Evolutionary conservation across 1,140 invertebrate species (phyloP).

Genomic region (Drosophila parvula): DNA sequence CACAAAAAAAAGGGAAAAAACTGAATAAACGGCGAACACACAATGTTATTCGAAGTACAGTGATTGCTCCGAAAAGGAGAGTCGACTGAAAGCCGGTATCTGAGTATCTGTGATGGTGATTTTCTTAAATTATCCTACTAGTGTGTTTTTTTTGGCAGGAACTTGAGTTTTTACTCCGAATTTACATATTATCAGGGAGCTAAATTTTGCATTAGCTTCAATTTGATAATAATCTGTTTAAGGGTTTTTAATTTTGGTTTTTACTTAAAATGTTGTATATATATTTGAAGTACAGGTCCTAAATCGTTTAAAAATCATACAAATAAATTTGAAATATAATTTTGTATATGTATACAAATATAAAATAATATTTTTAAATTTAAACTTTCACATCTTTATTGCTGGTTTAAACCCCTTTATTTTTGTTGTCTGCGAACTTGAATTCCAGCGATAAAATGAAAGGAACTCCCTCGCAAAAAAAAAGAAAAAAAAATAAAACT

Average conservation of each 20-base stretch:
- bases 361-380: not conserved
- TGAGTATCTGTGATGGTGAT: not conserved
- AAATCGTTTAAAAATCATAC: no score
- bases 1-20: constrained; percentile 9
- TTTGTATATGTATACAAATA: no score
- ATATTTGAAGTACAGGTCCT: no score
- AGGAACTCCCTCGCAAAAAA: constrained; percentile 18
- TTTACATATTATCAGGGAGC: no score
- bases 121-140: not conserved
- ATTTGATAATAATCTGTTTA: no score
- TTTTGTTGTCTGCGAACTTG: constrained; percentile 12
- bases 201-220: no score
- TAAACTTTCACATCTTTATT: constrained; percentile 6
- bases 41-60: constrained; percentile 27
- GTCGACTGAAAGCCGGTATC: not conserved
- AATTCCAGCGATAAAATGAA: constrained; percentile 24
- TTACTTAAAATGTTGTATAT: no score
- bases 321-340: no score
- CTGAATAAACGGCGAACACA: constrained; percentile 18
- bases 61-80: not conserved
- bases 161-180: not conserved
- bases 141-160: not conserved
- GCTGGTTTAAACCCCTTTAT: not conserved
- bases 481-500: not conserved
- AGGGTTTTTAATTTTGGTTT: no score